A percentile compares a stretch with the other conserved stretches of the same genome.
These are phyloP conservation scores for Chroicocephalus ridibundus DNA, from an alignment of 2,113 vertebrate species.

Conservation along the genomic window DNA sequence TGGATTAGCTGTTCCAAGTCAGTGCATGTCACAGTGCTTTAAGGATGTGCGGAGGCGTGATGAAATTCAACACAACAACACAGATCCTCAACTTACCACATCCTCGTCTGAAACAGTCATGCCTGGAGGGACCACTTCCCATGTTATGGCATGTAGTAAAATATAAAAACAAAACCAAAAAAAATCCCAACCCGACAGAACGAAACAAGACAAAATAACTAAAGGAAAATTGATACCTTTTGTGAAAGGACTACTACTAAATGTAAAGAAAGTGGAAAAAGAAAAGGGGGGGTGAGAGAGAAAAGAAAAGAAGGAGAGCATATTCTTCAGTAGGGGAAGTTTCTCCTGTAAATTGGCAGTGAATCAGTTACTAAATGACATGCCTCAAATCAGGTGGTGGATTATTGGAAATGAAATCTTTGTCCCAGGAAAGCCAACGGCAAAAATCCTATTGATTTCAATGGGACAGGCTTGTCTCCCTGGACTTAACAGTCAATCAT, in stretches of 20 bases:
- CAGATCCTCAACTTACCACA: not conserved
- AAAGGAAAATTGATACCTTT: not conserved
- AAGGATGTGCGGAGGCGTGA: constrained; percentile 18
- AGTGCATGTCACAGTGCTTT: constrained; percentile 9
- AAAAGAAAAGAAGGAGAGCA: not conserved
- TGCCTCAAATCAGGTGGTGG: constrained; percentile 54
- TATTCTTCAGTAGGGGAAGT: not conserved
- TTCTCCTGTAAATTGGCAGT: constrained; percentile 10
- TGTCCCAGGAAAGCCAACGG: constrained; percentile 54
- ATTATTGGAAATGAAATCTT: constrained; percentile 59
- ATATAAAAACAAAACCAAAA: not conserved
- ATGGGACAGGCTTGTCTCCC: constrained; percentile 32
- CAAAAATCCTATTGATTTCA: constrained; percentile 59
- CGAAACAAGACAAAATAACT: not conserved
- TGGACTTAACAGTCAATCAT: constrained; percentile 52
- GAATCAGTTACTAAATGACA: constrained; percentile 46
- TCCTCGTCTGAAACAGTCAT: constrained; percentile 17
- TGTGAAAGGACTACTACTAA: not conserved
- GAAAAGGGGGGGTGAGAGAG: rapidly evolving
- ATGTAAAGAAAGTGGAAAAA: not conserved
- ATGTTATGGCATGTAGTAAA: not conserved
- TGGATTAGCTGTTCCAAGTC: constrained; percentile 45
- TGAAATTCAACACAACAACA: constrained; percentile 40
- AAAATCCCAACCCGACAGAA: not conserved
- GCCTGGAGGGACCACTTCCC: constrained; percentile 39